Base-by-base conservation (phyloP, 2,888 invertebrate genomes). In the Crematogaster levior region DNA sequence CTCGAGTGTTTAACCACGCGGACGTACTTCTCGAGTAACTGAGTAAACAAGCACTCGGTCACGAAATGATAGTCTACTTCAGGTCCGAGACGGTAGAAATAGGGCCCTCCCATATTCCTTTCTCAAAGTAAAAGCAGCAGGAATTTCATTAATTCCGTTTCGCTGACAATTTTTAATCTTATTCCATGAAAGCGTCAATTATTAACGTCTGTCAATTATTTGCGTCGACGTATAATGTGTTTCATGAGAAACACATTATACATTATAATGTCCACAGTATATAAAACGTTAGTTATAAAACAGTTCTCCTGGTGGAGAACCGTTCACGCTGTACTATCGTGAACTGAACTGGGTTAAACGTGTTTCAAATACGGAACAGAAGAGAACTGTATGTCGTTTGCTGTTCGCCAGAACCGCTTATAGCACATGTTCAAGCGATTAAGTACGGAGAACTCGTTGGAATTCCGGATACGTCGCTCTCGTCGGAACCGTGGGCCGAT, bases 41-140 rank as follows among this genome's bases (percentile, higher is more conserved):
- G 87, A 87, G 90, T 87, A 92, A 92, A 91, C 88, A 92, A 77
- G 81, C 90, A 85, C 86, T 90, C 86, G 88, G 82, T 88, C 90
- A 85, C 86, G 90, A 91, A 91, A 90, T 87, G 91, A 91, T 91
- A 90, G 87, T 91, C 91, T 84, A 85, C 91, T 89, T 81, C 86
- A 80, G 37, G 60, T 77, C 51, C 58, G 46, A 56, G 30, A 75
- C 81, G 73, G 63, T 24, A 74, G 86, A 72, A 81, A 82, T 60
- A 77, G 56, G 48, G 12, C 15, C 53, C 53, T 77, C 43, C 37
- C 51, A 10, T 24, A 46, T 61, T 27, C 43, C 56, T 77, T 21
- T 77, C 40, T 21, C 40, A 9, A n/a, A 18, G 37, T 12, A 18
- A 12, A 30, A 30, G 12, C 24, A 18, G 3, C 12, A 27, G 37